Evolutionary conservation across 2,113 vertebrate genomes (phyloP).

Genomic region (Carollia perspicillata): DNA sequence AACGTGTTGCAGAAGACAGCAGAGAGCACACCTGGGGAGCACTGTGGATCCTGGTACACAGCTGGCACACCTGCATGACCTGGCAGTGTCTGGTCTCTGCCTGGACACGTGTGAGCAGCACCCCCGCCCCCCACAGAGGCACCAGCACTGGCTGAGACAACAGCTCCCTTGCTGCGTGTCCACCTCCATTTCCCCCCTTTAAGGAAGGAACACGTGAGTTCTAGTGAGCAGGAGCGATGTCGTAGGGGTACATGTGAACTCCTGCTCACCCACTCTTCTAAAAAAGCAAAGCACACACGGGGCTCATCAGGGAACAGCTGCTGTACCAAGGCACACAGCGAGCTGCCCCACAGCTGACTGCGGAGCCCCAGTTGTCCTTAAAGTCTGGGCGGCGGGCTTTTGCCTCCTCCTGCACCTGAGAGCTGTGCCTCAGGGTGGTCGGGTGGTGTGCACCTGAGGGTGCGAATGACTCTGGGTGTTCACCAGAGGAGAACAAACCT

Average conservation of each 20-base stretch:
- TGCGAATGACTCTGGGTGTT: background rate
- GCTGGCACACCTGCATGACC: rapidly evolving
- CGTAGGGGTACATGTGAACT: background rate
- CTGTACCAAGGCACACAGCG: rapidly evolving
- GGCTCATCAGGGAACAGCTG: rapidly evolving
- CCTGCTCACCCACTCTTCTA: background rate
- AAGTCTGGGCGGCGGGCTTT: background rate
- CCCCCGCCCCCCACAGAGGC: too few species aligned
- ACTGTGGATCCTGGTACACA: background rate
- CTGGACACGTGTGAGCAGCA: background rate
- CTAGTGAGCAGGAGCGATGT: background rate
- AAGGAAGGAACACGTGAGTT: background rate
- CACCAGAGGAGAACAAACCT: background rate
- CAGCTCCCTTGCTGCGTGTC: background rate
- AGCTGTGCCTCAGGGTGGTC: background rate
- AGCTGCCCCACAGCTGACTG: rapidly evolving
- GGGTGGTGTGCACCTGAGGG: background rate
- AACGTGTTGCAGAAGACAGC: background rate
- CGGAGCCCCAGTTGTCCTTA: rapidly evolving
- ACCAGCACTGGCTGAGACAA: background rate
- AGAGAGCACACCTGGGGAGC: background rate
- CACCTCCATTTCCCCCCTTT: background rate
- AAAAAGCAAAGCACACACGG: background rate
- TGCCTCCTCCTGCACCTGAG: background rate
- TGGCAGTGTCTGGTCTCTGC: background rate